A percentile compares a stretch with the other conserved stretches of the same genome.
Evolutionary conservation across 2,113 vertebrate genomes (phyloP).

Genomic region (Octodon degus): DNA sequence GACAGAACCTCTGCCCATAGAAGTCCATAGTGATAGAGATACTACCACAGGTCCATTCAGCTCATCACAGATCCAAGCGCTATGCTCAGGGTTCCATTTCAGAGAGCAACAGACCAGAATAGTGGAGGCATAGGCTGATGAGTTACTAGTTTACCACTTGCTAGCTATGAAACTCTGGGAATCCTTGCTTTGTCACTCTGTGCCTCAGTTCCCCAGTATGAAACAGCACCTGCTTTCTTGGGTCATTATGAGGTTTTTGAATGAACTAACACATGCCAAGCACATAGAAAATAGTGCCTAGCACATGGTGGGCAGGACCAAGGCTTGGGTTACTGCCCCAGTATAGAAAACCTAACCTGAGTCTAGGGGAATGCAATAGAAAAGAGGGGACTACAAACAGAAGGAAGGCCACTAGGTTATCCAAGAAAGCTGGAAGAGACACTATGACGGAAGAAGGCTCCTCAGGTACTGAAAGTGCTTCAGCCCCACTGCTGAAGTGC

Average conservation of each 20-base stretch:
- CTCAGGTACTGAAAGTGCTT: neutral
- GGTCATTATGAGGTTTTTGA: neutral
- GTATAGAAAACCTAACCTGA: neutral
- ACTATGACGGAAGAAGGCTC: neutral
- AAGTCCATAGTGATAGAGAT: neutral
- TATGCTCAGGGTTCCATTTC: neutral
- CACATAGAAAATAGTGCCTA: neutral
- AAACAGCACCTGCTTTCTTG: neutral
- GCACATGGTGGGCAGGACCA: neutral
- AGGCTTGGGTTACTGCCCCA: neutral
- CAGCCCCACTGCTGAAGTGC: neutral
- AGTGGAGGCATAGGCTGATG: neutral
- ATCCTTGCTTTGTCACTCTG: neutral
- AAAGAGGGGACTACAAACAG: neutral
- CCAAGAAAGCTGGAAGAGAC: neutral
- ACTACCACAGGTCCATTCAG: neutral
- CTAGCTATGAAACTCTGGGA: neutral
- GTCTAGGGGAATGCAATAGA: neutral
- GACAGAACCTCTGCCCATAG: neutral
- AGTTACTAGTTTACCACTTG: neutral
- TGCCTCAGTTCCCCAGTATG: neutral
- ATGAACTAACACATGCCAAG: too few relatives aligned
- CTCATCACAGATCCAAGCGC: neutral
- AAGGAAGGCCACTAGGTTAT: neutral
- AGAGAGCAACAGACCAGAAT: neutral